A percentile compares a stretch with the other conserved stretches of the same genome.
These are phyloP conservation scores for Xanthorhoe designata DNA, from an alignment of 2,888 invertebrate species.

Conservation along the genomic window DNA sequence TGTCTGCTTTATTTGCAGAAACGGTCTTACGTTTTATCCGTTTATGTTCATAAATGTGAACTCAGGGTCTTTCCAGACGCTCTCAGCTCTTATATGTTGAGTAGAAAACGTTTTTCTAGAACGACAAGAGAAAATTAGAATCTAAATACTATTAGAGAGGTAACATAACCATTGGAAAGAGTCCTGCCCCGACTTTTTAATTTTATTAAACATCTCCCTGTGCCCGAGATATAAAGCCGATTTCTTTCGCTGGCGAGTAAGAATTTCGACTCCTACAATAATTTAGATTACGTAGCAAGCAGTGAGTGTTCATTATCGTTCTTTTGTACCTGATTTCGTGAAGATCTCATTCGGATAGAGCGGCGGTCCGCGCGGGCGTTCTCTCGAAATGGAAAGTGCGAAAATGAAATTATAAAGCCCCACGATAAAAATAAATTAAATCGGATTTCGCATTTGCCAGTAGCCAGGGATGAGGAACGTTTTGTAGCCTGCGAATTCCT, in stretches of 20 bases:
- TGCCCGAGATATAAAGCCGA: conserved; percentile 79
- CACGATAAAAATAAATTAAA: conserved; percentile 86
- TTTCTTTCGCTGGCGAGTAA: conserved; percentile 83
- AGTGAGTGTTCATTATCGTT: conserved; percentile 86
- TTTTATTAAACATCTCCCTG: conserved; percentile 82
- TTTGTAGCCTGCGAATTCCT: conserved; percentile 81
- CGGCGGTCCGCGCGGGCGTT: conserved; percentile 79
- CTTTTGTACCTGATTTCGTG: conserved; percentile 85
- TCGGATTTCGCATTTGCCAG: conserved; percentile 84
- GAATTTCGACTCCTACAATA: conserved; percentile 84
- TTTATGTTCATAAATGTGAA: conserved; percentile 19
- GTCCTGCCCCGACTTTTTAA: conserved; percentile 77
- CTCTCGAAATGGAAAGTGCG: conserved; percentile 85
- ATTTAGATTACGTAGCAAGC: conserved; percentile 85
- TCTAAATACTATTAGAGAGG: conserved; percentile 72
- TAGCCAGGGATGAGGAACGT: conserved; percentile 80
- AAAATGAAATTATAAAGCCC: conserved; percentile 86
- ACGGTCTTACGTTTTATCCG: conserved; percentile 18
- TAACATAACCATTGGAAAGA: conserved; percentile 74
- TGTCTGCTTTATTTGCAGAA: conserved; percentile 27
- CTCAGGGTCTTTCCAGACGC: conserved; percentile 3
- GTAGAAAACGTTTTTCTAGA: conserved; percentile 53
- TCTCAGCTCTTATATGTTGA: neutral
- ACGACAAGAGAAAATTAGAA: conserved; percentile 67
- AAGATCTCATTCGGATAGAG: conserved; percentile 86